Evolutionary conservation across 2,888 invertebrate species (phyloP).

Genomic region (Caradrina kadenii): DNA sequence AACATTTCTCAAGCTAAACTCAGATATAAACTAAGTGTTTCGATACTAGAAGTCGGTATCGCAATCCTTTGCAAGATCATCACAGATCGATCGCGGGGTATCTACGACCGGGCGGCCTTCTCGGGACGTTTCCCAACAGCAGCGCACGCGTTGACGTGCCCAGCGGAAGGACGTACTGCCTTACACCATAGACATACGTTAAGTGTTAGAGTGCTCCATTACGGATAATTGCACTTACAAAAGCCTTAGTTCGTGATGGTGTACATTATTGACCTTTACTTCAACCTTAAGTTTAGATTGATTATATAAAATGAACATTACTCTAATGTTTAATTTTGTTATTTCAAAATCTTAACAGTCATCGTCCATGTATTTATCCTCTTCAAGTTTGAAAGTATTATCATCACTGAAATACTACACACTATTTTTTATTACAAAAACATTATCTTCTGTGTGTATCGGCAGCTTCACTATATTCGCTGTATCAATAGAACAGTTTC

Average conservation of each 20-base stretch:
- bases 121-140: constrained; percentile 59
- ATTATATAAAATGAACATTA: constrained; percentile 3
- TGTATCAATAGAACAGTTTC: constrained; percentile 20
- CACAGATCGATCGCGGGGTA: constrained; percentile 61
- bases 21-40: constrained; percentile 55
- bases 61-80: constrained; percentile 65
- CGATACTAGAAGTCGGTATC: constrained; percentile 61
- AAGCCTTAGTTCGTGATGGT: constrained; percentile 6
- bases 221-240: constrained; percentile 29
- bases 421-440: constrained; percentile 13
- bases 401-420: neutral
- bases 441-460: constrained; percentile 1
- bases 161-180: constrained; percentile 71
- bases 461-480: constrained; percentile 1
- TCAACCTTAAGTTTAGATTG: neutral
- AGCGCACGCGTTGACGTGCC: constrained; percentile 59
- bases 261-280: constrained; percentile 2
- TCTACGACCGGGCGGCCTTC: constrained; percentile 64
- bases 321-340: neutral
- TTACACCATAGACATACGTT: constrained; percentile 50
- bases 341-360: constrained; percentile 1
- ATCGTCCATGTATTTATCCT: neutral
- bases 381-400: neutral
- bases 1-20: constrained; percentile 62
- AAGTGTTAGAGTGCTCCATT: constrained; percentile 39